Conservation (phyloP, 2,113 vertebrate species). For the Ptilorrhoa leucosticta region DNA sequence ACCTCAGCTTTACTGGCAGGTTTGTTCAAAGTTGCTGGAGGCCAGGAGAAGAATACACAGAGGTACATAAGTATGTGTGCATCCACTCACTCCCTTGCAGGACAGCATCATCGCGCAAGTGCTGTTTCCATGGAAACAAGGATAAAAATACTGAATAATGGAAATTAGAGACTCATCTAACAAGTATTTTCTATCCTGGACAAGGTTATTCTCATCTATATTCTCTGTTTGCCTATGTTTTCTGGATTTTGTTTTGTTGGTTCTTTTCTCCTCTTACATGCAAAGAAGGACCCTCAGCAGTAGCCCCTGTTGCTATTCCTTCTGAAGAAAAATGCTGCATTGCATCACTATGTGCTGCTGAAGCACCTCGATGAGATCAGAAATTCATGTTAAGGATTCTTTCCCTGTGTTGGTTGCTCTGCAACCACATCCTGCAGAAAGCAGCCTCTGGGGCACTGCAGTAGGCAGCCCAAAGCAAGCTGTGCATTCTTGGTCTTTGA, state of each 20-base stretch:
- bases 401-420: neutral
- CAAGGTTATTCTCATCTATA: conserved; percentile 5
- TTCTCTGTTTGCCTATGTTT: neutral
- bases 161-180: conserved; percentile 9
- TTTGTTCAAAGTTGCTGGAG: neutral
- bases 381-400: neutral
- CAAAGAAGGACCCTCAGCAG: neutral
- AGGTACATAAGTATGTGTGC: neutral
- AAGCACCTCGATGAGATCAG: neutral
- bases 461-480: neutral
- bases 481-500: neutral
- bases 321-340: conserved; percentile 4
- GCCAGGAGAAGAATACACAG: neutral
- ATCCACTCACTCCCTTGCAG: neutral
- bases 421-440: rapidly evolving
- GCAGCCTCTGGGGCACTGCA: neutral
- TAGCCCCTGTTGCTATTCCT: neutral
- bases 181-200: neutral
- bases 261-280: neutral
- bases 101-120: neutral
- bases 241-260: neutral
- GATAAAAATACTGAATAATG: conserved; percentile 45
- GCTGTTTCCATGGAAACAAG: conserved; percentile 57
- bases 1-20: neutral
- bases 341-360: conserved; percentile 2